A percentile compares a stretch with the other conserved stretches of the same genome.
Evolutionary conservation across 2,113 vertebrate genomes (phyloP).

Genomic region (Nerophis lumbriciformis): DNA sequence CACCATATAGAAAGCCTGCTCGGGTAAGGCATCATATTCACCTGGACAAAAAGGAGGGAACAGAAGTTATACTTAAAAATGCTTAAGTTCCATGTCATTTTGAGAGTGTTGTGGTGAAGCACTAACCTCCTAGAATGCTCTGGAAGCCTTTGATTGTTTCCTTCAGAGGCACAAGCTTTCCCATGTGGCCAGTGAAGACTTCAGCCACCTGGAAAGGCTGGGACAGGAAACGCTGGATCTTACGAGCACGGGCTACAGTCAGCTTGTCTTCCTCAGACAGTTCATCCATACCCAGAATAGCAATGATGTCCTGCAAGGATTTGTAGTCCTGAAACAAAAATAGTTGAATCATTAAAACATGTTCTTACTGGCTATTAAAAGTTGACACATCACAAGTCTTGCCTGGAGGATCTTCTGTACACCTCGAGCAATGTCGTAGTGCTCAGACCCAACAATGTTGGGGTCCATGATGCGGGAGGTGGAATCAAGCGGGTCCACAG

Average conservation of each 20-base stretch:
- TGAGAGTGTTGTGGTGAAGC: background rate
- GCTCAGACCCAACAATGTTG: conserved; percentile 91
- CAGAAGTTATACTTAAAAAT: background rate
- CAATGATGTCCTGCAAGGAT: conserved; percentile 97
- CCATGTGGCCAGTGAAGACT: conserved; percentile 93
- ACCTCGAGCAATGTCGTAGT: conserved; percentile 92
- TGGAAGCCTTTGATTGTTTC: conserved; percentile 92
- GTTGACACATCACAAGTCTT: background rate
- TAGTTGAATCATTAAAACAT: background rate
- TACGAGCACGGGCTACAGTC: conserved; percentile 90
- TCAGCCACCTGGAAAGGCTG: conserved; percentile 99
- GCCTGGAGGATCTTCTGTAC: conserved; percentile 97
- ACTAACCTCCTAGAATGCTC: conserved; percentile 82
- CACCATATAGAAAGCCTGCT: conserved; percentile 87
- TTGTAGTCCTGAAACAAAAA: conserved; percentile 85
- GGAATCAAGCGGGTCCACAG: conserved; percentile 93
- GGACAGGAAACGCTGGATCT: conserved; percentile 96
- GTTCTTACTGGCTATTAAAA: background rate
- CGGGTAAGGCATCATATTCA: conserved; percentile 86
- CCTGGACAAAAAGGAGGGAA: conserved; percentile 58
- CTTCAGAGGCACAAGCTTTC: conserved; percentile 92
- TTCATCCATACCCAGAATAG: conserved; percentile 98
- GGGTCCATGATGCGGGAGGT: conserved; percentile 99
- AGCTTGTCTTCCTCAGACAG: conserved; percentile 95
- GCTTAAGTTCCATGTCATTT: background rate